Evolutionary conservation across 2,888 invertebrate species (phyloP), one percentile per base, ranked within the genome.

Genomic region (Morpho helenor): DNA sequence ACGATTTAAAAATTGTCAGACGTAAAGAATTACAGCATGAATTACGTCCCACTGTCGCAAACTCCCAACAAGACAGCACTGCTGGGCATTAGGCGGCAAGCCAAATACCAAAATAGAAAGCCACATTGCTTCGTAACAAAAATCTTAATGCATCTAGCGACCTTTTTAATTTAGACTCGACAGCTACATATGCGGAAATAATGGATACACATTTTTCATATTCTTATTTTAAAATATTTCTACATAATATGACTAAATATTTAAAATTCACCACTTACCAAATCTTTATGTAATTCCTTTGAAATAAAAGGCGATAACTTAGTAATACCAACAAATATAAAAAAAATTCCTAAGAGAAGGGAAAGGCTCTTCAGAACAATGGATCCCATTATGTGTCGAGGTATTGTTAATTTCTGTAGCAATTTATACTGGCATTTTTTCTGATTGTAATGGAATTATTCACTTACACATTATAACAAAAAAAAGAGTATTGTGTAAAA

Each of bases 221-320:
- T 31, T 5, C 31, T 31, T 31, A 31, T 5, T 31, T 31, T 31
- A 31, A 5, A 31, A 31, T 31, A 31, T 31, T 31, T 31, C 2
- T 5, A 31, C 31, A 31, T 5, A 31, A 31, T 31, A 3, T 5
- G 5, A 31, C 5, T 5, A 31, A 31, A 31, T 31, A 5, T 5
- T 31, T 31, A 31, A 3, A 31, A 31, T 31, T 31, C 5, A 31
- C 31, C 44, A 80, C 95, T 94, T 87, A 98, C 98, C 95, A 98
- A 93, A 91, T 98, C 98, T 92, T 97, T 97, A 84, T 98, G 98
- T 65, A 98, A 93, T 87, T 98, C 98, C 92, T 97, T 97, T 74
- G 97, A 98, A 68, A 98, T 94, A 73, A 95, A 93, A 67, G 97
- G 97, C 64, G 98, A 96, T 65, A 98, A 87, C 91, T 98, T 98